Evolutionary conservation across 2,888 invertebrate species (phyloP), one percentile per base, ranked within the genome.

Genomic region (Acanthosoma haemorrhoidale): DNA sequence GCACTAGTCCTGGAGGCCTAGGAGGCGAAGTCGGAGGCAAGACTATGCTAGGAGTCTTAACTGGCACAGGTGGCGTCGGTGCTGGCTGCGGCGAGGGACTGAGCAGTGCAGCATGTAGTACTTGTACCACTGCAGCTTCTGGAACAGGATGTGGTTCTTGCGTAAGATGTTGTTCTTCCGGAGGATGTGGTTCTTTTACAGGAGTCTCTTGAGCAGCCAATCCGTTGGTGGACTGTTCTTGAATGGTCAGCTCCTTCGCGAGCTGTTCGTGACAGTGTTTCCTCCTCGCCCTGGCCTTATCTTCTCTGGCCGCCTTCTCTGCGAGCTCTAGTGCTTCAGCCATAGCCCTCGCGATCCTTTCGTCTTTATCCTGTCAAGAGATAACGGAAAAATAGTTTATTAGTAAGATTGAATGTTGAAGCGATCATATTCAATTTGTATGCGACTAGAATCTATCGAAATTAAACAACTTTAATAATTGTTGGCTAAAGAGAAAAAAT

Each of bases 321-420:
- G 92, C 92, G 39, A 87, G 86, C 75, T 86, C 85, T 76, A 94
- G 83, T 1, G 92, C 91, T 77, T 88, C 87, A 76, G 88, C 84
- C 79, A 94, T 84, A 2, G 87, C 85, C 78, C 90, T 88, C 68
- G 90, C 86, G 79, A 91, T 88, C 41, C 85, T 83, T 73, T 88
- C 84, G 80, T 90, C 85, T 75, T 88, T 89, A 76, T 91, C 89
- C 76, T 85, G 83, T 15, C 6, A 11, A n/a, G n/a, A n/a, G n/a
- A n/a, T n/a, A n/a, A n/a, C n/a, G n/a, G n/a, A n/a, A n/a, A n/a
- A n/a, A n/a, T n/a, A n/a, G n/a, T n/a, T n/a, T n/a, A n/a, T n/a
- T n/a, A n/a, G n/a, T n/a, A n/a, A n/a, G n/a, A n/a, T n/a, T n/a
- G n/a, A n/a, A n/a, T n/a, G n/a, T n/a, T n/a, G n/a, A n/a, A n/a